Conservation (phyloP, 2,888 invertebrate genomes). For the Eupithecia subumbrata region DNA sequence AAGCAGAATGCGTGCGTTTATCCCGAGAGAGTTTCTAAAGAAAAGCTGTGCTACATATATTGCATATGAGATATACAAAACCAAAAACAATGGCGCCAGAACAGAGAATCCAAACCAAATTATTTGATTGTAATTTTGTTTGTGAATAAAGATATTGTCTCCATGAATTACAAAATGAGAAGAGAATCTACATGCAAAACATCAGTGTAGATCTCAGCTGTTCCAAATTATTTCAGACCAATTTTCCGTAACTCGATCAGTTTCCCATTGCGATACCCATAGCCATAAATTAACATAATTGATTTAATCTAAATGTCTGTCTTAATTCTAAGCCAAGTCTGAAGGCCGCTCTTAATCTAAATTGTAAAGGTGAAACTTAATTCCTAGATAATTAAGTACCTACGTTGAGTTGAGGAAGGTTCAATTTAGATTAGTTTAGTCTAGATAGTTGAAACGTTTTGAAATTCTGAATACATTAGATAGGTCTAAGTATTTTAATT, state of each 20-base stretch:
- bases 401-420: conserved; percentile 23
- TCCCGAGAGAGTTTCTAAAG: neutral
- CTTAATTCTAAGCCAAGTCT: conserved; percentile 42
- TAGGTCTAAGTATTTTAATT: neutral
- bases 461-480: conserved; percentile 11
- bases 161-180: neutral
- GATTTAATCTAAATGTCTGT: conserved; percentile 8
- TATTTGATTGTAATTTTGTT: no score
- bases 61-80: no score
- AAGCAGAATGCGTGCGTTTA: neutral
- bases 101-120: no score
- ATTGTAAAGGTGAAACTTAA: conserved; percentile 42
- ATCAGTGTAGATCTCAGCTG: neutral
- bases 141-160: no score
- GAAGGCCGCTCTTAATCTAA: conserved; percentile 30
- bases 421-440: conserved; percentile 19
- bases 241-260: neutral
- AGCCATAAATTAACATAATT: conserved; percentile 4
- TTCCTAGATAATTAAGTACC: conserved; percentile 31
- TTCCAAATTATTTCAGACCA: neutral
- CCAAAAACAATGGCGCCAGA: no score
- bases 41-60: neutral
- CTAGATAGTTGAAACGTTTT: conserved; percentile 15
- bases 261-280: conserved; percentile 6
- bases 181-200: neutral